Evolutionary conservation across 1,140 invertebrate species (phyloP).

Genomic region (Pseudachorutes palmiensis): DNA sequence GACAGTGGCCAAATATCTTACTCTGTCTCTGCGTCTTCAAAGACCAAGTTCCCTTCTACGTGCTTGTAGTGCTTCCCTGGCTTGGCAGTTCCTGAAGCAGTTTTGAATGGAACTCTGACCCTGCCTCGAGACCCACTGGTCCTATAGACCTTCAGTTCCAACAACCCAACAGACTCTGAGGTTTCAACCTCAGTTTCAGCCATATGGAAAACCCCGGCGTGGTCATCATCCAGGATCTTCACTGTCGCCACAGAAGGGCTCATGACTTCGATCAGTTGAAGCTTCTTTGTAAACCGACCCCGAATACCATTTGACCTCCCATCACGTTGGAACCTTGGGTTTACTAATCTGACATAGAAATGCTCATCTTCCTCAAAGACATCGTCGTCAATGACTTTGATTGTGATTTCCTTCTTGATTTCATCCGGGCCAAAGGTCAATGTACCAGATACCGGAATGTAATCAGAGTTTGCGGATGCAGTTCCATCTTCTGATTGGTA

Average conservation of each 20-base stretch:
- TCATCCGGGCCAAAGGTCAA: conserved; percentile 79
- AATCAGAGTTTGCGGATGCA: conserved; percentile 89
- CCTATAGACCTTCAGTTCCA: conserved; percentile 66
- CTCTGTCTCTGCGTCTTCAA: too few species aligned
- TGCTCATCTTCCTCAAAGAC: conserved; percentile 98
- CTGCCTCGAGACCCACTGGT: too few species aligned
- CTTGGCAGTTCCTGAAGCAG: too few species aligned
- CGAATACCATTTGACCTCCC: not conserved
- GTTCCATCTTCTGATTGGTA: conserved; percentile 95
- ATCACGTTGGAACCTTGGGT: conserved; percentile 44
- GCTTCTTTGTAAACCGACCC: not conserved
- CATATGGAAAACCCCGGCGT: conserved; percentile 92
- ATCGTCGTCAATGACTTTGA: conserved; percentile 96
- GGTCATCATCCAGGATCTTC: conserved; percentile 96
- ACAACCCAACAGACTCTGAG: conserved; percentile 80
- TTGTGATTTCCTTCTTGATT: conserved; percentile 67
- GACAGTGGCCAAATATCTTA: too few species aligned
- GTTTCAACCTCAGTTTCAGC: conserved; percentile 71
- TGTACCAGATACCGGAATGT: conserved; percentile 75
- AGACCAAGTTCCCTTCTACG: too few species aligned
- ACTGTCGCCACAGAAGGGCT: conserved; percentile 86
- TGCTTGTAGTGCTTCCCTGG: too few species aligned
- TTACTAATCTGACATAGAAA: conserved; percentile 77
- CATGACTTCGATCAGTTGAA: conserved; percentile 49
- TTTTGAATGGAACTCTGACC: too few species aligned